Evolutionary conservation across 2,888 invertebrate genomes (phyloP).

Genomic region (Lamellibrachia columna): DNA sequence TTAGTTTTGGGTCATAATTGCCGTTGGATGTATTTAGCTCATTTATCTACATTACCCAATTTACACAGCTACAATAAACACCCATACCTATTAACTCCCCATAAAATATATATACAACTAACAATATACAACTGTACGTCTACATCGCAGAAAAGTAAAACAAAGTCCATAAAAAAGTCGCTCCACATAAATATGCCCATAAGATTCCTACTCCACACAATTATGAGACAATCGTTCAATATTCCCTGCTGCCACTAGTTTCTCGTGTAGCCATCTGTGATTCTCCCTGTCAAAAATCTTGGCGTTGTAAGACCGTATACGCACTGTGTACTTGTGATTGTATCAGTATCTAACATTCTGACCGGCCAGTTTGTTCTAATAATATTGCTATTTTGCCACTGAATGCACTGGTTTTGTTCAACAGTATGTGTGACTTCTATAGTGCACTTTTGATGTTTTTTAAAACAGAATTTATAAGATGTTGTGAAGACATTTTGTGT

Average conservation of each 20-base stretch:
- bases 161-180: not conserved
- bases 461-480: too few relatives aligned
- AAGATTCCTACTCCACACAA: not conserved
- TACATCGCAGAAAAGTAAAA: not conserved
- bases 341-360: not conserved
- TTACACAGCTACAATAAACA: not conserved
- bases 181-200: not conserved
- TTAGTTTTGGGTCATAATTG: not conserved
- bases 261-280: not conserved
- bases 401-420: too few relatives aligned
- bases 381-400: too few relatives aligned
- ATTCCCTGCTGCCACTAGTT: not conserved
- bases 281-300: not conserved
- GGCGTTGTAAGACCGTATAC: not conserved
- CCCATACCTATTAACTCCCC: not conserved
- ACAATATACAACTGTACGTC: not conserved
- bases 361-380: not conserved
- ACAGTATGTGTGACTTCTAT: too few relatives aligned
- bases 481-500: not conserved
- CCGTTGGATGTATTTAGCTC: not conserved
- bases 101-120: not conserved
- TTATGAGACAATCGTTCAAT: not conserved
- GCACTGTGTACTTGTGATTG: not conserved
- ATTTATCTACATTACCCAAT: not conserved
- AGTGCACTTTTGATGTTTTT: too few relatives aligned